Conservation (phyloP, 2,888 invertebrate species). For the Orgyia antiqua region DNA sequence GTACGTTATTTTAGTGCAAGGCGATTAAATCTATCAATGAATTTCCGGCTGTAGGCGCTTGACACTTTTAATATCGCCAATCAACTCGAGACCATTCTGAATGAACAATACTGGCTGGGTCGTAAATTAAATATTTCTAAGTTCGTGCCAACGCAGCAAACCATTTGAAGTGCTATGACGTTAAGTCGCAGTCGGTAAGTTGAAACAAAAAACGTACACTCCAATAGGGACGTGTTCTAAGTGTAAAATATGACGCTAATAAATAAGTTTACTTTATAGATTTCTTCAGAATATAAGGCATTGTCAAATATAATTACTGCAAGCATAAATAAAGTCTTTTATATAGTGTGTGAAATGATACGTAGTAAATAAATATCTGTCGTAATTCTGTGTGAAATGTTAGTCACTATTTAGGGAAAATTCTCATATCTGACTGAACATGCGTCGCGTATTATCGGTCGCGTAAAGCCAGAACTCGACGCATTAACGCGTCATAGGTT, state of each 20-base stretch:
- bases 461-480: too few relatives aligned
- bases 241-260: slow-evolving; percentile 14
- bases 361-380: too few relatives aligned
- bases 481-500: too few relatives aligned
- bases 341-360: too few relatives aligned
- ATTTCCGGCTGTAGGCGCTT: slow-evolving; percentile 69
- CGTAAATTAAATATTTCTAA: slow-evolving; percentile 68
- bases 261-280: not conserved
- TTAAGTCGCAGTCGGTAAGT: slow-evolving; percentile 25
- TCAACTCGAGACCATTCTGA: slow-evolving; percentile 62
- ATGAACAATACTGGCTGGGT: slow-evolving; percentile 69
- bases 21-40: slow-evolving; percentile 77
- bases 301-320: too few relatives aligned
- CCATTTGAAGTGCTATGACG: slow-evolving; percentile 28
- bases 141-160: slow-evolving; percentile 45
- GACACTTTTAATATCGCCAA: slow-evolving; percentile 75
- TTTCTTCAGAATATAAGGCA: too few relatives aligned
- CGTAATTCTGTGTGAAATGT: too few relatives aligned
- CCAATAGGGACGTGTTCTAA: slow-evolving; percentile 25
- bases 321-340: too few relatives aligned
- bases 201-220: slow-evolving; percentile 19
- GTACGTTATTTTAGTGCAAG: slow-evolving; percentile 62
- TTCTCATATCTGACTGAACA: too few relatives aligned
- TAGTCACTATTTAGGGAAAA: too few relatives aligned
- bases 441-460: too few relatives aligned